Evolutionary conservation across 2,113 vertebrate genomes (phyloP), one percentile per base, ranked within the genome.

Genomic region (Tetraodon nigroviridis): DNA sequence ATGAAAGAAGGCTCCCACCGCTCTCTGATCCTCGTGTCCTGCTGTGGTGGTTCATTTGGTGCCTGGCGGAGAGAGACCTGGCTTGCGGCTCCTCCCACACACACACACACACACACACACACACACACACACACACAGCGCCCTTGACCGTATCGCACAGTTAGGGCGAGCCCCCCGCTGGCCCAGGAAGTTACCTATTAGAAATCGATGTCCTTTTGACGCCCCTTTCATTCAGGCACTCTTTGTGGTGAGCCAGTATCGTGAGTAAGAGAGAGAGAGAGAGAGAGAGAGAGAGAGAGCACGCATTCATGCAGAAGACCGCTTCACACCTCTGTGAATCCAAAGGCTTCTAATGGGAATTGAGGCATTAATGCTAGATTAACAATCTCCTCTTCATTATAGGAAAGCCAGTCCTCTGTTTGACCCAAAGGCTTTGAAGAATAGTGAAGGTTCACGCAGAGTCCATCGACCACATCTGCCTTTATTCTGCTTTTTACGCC

Each of bases 121-220:
- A 71, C 70, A 54, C 19, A 1, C 52, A 44, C 41, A 44, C 41
- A 44, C 41, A 44, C 41, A 44, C 4, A 46, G 32, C 44, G 78
- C 76, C 88, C 86, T 90, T 85, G 86, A 84, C 76, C 60, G 24
- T 67, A 71, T 37, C 16, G 75, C 71, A 5, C 74, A 74, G 75
- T 71, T 20, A 62, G 75, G 61, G 74, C 83, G 46, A 62, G 66
- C 68, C 63, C 69, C 78, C 73, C 51, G 65, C 71, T 73, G 82
- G 76, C 84, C 78, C 63, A 58, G 64, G 84, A 82, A 79, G 76
- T 74, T 78, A 60, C 71, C 78, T 72, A 85, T 89, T 83, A 84
- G 84, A 82, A 89, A 89, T 89, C 84, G 19, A 89, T 88, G 83
- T 64, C 68, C 51, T 62, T 83, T 83, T 81, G 73, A 85, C 60